A percentile compares a stretch with the other conserved stretches of the same genome.
phyloP scores from a whole-genome alignment of 2,113 vertebrate species.

The Boleophthalmus pectinirostris region DNA sequence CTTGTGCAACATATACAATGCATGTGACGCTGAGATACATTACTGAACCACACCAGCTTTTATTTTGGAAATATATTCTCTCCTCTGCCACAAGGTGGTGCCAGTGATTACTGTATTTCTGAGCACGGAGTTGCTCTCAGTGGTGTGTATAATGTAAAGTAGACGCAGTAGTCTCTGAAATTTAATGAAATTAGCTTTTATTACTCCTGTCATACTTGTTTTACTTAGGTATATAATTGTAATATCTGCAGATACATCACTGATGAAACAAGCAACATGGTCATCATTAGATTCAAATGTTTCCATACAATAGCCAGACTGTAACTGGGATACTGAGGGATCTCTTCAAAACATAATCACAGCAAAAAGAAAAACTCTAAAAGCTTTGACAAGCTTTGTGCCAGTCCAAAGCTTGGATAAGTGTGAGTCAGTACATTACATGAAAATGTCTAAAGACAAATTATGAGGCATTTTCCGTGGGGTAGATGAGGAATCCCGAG shows the following conservation, averaged over 20 bases:
- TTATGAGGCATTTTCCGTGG: background rate
- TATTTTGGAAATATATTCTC: background rate
- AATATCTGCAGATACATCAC: background rate
- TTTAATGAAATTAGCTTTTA: background rate
- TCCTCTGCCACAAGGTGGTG: slow-evolving; percentile 2
- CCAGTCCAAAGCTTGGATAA: background rate
- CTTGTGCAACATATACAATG: too few species aligned
- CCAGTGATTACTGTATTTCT: background rate
- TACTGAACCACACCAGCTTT: background rate
- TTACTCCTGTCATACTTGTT: too few species aligned
- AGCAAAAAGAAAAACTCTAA: background rate
- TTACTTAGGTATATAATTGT: background rate
- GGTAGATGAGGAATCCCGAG: slow-evolving; percentile 56
- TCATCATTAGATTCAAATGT: background rate
- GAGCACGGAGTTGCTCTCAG: background rate
- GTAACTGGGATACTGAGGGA: background rate
- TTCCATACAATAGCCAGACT: background rate
- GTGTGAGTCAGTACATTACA: background rate
- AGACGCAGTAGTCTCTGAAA: background rate
- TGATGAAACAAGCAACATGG: background rate
- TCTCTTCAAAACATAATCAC: background rate
- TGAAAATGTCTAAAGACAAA: background rate
- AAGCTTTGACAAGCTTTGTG: background rate
- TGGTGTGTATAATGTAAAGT: background rate
- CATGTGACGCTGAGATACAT: background rate